Evolutionary conservation across 2,888 invertebrate genomes (phyloP), one percentile per base, ranked within the genome.

Genomic region (Idaea straminata): DNA sequence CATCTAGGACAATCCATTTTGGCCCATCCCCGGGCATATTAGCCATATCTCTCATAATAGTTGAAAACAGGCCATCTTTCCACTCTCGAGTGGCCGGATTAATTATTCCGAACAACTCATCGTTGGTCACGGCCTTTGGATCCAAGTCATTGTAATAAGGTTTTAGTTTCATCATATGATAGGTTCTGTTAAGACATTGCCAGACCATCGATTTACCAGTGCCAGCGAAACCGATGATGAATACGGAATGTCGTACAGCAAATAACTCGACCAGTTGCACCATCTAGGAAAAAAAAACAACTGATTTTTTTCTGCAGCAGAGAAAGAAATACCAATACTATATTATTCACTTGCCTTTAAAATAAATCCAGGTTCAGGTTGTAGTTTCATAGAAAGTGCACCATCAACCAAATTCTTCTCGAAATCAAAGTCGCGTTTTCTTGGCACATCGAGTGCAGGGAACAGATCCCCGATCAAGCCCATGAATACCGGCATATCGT

Each of bases 1-100:
- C 98, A 85, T 99, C 99, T 61, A 98, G 94, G 7, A 99, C 96
- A 76, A 99, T 98, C 99, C 99, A 99, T 84, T 98, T 98, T 0
- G 97, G 96, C 0, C 96, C 96, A 77, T 96, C 96, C 0, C 97
- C 97, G 0, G 95, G 91, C 94, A 98, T 94, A 84, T 98, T 98
- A 0, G 98, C 97, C 92, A 98, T 96, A 83, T 99, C 98, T 71
- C 99, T 93, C 97, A 99, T 98, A 64, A 98, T 95, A 0, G 97
- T 96, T 0, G 98, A 98, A 83, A 99, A 97, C 63, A 99, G 89
- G n/a, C 98, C 98, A 90, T 94, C 92, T 81, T 96, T 98, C 98
- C 98, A 98, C 88, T 99, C 98, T 77, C 98, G 94, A 0, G 98
- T 98, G 0, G 98, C 94, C 0, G 98, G 97, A 91, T 98, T 98